Evolutionary conservation across 2,888 invertebrate genomes (phyloP).

Genomic region (Boloria selene): DNA sequence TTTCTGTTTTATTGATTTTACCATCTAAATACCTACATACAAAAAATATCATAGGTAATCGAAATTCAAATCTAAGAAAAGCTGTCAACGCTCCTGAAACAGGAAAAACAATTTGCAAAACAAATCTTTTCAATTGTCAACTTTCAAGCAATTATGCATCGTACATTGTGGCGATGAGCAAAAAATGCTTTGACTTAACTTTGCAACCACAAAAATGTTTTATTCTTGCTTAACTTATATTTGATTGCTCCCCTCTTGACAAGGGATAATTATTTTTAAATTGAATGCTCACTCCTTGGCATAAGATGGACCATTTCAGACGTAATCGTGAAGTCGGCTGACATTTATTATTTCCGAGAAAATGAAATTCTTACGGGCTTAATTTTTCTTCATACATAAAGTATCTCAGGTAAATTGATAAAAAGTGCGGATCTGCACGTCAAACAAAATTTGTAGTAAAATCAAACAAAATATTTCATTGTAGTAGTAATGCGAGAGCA

Average conservation of each 20-base stretch:
- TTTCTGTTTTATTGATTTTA: no score
- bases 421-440: no score
- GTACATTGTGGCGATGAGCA: background rate
- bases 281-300: slow-evolving; percentile 1
- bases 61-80: no score
- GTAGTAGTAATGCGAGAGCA: no score
- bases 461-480: no score
- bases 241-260: slow-evolving; percentile 9
- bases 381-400: no score
- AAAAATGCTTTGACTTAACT: background rate
- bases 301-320: background rate
- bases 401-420: no score
- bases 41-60: background rate
- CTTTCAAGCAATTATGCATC: background rate
- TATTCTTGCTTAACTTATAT: slow-evolving; percentile 13
- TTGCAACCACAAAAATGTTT: slow-evolving; percentile 5
- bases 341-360: background rate
- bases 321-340: background rate
- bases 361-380: background rate
- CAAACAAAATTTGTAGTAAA: no score
- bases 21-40: background rate
- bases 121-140: background rate
- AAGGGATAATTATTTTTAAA: slow-evolving; percentile 8
- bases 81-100: background rate
- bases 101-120: background rate